Percentiles rank a stretch among this genome's conserved stretches.
Conservation (phyloP, 35 echinoderm and acorn worm species). For the Strongylocentrotus purpuratus region DNA sequence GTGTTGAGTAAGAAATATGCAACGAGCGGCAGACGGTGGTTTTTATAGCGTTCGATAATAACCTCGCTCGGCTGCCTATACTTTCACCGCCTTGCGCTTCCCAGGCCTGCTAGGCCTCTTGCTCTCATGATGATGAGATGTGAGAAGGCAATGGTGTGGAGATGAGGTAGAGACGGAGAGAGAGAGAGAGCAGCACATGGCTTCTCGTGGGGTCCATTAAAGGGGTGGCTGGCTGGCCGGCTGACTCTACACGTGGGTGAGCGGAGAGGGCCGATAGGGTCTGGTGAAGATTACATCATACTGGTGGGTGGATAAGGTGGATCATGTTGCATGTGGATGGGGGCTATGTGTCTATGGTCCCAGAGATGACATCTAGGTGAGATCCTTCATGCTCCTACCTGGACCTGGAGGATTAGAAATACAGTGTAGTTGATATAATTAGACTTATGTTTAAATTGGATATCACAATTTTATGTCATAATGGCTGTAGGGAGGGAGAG, state of each 20-base stretch:
- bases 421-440: too few species aligned
- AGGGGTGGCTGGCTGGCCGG: not conserved
- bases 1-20: not conserved
- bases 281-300: not conserved
- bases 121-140: not conserved
- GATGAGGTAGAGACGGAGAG: not conserved
- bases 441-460: too few species aligned
- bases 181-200: slow-evolving; percentile 11
- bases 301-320: not conserved
- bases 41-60: not conserved
- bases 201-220: not conserved
- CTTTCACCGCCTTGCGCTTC: not conserved
- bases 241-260: not conserved
- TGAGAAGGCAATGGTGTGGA: not conserved
- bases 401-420: too few species aligned
- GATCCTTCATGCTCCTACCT: too few species aligned
- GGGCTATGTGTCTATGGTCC: not conserved
- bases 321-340: not conserved
- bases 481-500: not conserved
- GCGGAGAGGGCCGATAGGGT: not conserved
- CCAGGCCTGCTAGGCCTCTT: not conserved
- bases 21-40: not conserved
- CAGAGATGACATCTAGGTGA: not conserved
- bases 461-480: too few species aligned
- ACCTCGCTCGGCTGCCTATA: not conserved